Conservation (phyloP, 2,113 vertebrate genomes). For the Psilopsiagon aurifrons region DNA sequence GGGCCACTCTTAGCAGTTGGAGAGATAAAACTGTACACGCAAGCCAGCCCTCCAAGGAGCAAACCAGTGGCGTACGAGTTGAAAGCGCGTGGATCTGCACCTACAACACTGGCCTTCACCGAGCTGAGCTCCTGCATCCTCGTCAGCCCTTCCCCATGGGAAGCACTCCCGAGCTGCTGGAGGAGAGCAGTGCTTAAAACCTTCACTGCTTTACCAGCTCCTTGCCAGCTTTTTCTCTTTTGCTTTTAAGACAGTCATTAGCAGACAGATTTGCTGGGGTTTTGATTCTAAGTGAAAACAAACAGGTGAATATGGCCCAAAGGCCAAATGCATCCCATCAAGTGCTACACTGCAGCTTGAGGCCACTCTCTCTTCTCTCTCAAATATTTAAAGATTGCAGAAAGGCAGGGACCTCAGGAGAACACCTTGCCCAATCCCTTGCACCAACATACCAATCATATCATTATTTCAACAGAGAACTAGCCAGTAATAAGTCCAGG, state of each 20-base stretch:
- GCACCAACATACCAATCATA: not conserved
- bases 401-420: conserved; percentile 6
- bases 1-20: not conserved
- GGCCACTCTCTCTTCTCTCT: not conserved
- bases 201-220: not conserved
- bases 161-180: not conserved
- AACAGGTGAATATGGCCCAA: not conserved
- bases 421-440: not conserved
- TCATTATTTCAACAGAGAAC: conserved; percentile 7
- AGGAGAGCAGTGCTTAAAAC: not conserved
- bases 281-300: conserved; percentile 8
- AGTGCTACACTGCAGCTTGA: not conserved
- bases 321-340: not conserved
- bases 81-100: not conserved
- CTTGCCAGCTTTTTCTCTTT: not conserved
- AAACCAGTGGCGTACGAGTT: accelerated
- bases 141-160: not conserved
- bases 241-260: conserved; percentile 15
- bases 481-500: not conserved
- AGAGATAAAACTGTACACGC: not conserved
- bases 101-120: not conserved
- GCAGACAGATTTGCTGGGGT: not conserved
- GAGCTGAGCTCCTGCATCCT: not conserved
- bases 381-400: conserved; percentile 39
- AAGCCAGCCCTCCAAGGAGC: not conserved